Percentiles rank a stretch among this genome's conserved stretches.
Evolutionary conservation across 92 coral and sea anemone genomes (phyloP).

Genomic region (Porites cylindrica): DNA sequence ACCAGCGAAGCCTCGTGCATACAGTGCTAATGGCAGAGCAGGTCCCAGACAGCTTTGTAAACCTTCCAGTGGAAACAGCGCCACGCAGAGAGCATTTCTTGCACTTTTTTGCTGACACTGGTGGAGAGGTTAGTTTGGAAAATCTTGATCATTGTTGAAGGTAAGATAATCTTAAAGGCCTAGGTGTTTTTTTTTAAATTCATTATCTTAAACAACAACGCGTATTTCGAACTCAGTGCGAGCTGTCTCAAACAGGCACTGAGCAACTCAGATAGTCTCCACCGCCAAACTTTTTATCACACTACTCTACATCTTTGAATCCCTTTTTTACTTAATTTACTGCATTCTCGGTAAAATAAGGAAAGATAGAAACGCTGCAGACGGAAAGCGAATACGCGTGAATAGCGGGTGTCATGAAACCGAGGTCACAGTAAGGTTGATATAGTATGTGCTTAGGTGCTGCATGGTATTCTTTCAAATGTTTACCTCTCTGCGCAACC

Average conservation of each 20-base stretch:
- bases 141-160: background rate
- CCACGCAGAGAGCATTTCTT: background rate
- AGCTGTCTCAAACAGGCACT: background rate
- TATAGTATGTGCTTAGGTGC: constrained; percentile 2
- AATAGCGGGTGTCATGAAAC: constrained; percentile 20
- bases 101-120: background rate
- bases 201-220: background rate
- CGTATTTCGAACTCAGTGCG: background rate
- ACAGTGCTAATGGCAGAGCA: background rate
- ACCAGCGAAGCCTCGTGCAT: background rate
- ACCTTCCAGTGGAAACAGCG: constrained; percentile 21
- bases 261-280: too few species aligned
- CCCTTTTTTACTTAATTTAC: background rate
- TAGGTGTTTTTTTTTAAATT: background rate
- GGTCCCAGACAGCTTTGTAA: background rate
- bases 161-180: background rate
- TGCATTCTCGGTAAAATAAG: background rate
- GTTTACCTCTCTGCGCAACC: constrained; percentile 18
- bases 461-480: background rate
- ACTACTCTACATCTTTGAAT: background rate
- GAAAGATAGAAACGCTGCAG: background rate
- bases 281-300: background rate
- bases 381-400: too few species aligned
- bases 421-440: constrained; percentile 31
- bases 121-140: background rate